Conservation (phyloP, 2,797 vertebrate genomes). For the Brachyalestes nurse region DNA sequence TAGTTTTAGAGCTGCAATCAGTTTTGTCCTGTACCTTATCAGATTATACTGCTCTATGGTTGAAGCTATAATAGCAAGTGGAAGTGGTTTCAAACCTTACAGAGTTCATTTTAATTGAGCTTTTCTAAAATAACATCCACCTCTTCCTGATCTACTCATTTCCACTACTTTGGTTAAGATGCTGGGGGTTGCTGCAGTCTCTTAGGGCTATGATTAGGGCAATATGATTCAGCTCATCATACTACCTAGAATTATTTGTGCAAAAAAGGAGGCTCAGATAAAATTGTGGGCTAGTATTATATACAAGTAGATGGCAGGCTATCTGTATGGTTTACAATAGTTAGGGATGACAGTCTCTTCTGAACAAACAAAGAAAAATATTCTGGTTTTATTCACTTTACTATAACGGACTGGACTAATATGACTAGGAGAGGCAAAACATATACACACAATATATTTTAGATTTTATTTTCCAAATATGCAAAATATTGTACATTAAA, state of each 20-base stretch:
- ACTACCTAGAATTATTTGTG: not conserved
- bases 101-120: not conserved
- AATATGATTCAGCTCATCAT: not conserved
- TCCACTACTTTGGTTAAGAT: not conserved
- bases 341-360: not conserved
- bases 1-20: not conserved
- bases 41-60: not conserved
- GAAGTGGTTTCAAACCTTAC: not conserved
- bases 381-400: not conserved
- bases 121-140: conserved; percentile 25
- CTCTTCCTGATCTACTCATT: conserved; percentile 25
- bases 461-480: too few relatives aligned
- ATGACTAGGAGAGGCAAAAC: not conserved
- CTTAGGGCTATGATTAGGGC: not conserved
- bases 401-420: not conserved
- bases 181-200: not conserved
- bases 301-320: not conserved
- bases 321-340: not conserved
- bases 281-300: not conserved
- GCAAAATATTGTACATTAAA: too few relatives aligned
- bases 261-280: not conserved
- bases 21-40: not conserved
- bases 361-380: not conserved
- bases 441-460: too few relatives aligned
- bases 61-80: not conserved